Evolutionary conservation across 2,113 vertebrate genomes (phyloP).

Genomic region (Vulpes lagopus): DNA sequence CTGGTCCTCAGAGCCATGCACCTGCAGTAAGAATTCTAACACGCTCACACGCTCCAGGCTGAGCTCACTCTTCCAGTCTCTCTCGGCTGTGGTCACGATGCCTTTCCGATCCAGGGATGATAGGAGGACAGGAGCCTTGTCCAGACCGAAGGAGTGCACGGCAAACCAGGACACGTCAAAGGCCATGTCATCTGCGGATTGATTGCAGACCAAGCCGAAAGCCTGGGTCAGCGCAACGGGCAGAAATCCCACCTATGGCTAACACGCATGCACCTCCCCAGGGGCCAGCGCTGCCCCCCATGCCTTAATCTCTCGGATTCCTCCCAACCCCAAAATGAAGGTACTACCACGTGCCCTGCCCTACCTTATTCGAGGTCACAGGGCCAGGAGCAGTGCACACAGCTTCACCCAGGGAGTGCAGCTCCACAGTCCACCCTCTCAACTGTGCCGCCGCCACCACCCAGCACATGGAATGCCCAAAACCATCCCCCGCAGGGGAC

Average conservation of each 20-base stretch:
- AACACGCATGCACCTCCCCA: accelerated
- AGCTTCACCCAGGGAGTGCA: background rate
- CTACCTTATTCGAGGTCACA: background rate
- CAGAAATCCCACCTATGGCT: accelerated
- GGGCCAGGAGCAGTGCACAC: accelerated
- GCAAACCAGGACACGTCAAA: constrained; percentile 96
- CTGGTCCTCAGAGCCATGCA: constrained; percentile 92
- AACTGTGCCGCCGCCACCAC: accelerated
- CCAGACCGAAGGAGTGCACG: constrained; percentile 87
- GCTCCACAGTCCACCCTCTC: background rate
- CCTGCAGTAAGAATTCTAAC: constrained; percentile 89
- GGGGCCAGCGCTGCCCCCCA: background rate
- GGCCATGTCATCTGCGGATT: constrained; percentile 90
- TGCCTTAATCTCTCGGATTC: accelerated
- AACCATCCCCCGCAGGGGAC: background rate
- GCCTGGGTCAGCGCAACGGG: background rate
- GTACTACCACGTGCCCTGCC: background rate
- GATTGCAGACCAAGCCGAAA: constrained; percentile 13
- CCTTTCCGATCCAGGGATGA: constrained; percentile 92
- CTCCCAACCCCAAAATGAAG: background rate
- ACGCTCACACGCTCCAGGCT: constrained; percentile 91
- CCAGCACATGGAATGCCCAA: background rate
- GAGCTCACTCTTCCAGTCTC: constrained; percentile 92
- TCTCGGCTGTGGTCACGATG: constrained; percentile 87
- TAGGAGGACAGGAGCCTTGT: constrained; percentile 84